Conservation (phyloP, 2,113 vertebrate genomes). For the Ceuthmochares aereus region DNA sequence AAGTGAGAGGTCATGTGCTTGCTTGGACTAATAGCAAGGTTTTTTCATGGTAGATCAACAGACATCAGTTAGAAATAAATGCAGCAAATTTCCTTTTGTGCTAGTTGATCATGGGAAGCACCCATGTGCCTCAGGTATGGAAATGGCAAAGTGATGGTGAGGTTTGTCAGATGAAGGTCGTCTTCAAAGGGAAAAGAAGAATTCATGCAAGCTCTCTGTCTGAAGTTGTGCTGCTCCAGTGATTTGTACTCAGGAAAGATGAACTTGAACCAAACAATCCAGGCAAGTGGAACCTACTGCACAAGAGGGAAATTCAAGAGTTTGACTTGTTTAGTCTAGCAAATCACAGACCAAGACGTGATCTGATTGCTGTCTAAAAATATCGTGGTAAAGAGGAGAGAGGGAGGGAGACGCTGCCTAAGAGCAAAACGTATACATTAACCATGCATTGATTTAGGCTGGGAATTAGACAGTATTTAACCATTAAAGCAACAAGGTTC, state of each 20-base stretch:
- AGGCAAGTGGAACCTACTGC: not conserved
- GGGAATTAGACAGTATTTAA: not conserved
- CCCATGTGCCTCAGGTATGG: not conserved
- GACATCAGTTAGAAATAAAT: not conserved
- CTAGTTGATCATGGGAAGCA: not conserved
- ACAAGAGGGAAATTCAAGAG: not conserved
- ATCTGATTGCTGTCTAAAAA: conserved; percentile 19
- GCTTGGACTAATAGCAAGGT: not conserved
- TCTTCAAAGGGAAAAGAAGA: not conserved
- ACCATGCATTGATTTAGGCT: not conserved
- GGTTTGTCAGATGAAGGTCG: not conserved
- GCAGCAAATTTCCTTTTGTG: not conserved
- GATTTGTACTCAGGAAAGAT: not conserved
- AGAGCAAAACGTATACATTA: not conserved
- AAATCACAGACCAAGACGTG: not conserved
- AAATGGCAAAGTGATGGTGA: not conserved
- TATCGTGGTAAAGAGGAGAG: not conserved
- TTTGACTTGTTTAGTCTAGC: conserved; percentile 34
- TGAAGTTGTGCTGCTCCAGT: not conserved
- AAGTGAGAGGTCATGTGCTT: not conserved
- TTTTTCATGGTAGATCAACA: not conserved
- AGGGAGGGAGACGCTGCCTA: not conserved
- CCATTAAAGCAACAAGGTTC: not conserved
- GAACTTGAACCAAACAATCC: accelerated
- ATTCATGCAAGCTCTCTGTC: not conserved